Conservation (phyloP, 2,113 vertebrate species). For the Odocoileus hemionus region DNA sequence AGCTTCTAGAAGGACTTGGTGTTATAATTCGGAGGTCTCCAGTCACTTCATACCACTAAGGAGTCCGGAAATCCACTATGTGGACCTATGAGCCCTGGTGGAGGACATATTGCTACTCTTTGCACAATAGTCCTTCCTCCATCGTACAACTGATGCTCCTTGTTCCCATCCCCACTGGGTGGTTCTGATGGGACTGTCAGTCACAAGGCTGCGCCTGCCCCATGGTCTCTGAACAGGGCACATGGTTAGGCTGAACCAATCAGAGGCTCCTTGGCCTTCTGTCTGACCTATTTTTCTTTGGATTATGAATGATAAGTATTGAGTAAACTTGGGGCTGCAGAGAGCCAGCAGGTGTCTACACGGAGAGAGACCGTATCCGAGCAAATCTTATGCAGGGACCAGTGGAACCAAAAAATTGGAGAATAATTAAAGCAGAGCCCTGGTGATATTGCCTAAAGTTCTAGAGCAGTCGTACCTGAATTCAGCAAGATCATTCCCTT, state of each 20-base stretch:
- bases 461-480: neutral
- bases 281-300: neutral
- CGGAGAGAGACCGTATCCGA: neutral
- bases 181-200: neutral
- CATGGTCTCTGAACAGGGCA: neutral
- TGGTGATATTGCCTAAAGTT: neutral
- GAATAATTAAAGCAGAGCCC: neutral
- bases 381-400: neutral
- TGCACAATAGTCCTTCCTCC: neutral
- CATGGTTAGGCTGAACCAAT: neutral
- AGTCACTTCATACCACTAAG: neutral
- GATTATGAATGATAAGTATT: neutral
- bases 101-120: neutral
- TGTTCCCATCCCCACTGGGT: too few relatives aligned
- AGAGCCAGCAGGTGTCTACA: neutral
- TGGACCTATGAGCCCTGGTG: neutral
- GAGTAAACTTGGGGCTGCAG: neutral
- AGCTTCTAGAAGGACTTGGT: neutral
- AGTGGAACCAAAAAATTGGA: neutral
- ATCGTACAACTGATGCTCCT: neutral
- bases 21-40: neutral
- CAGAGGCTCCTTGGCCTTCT: neutral
- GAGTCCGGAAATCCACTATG: neutral
- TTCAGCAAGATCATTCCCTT: neutral
- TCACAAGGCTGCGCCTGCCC: neutral